Evolutionary conservation across 1,140 invertebrate species (phyloP), one percentile per base, ranked within the genome.

Genomic region (Zaprionus gabonicus): DNA sequence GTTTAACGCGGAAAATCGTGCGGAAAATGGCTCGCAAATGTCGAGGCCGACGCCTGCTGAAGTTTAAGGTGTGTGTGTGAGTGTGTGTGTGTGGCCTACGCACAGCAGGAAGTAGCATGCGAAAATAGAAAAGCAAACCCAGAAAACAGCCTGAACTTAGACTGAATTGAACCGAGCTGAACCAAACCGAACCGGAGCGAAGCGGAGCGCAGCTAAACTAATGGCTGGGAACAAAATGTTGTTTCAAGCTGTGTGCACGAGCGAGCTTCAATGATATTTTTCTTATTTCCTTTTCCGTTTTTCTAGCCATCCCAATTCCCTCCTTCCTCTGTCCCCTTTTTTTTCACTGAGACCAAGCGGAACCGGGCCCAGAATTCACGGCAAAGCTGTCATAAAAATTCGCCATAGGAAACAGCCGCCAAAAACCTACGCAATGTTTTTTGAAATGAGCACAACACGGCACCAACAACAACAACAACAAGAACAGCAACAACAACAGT

Each of bases 201-300:
- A 85, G 73, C 57, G 57, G 27, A 31, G 55, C 46, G 62, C 60
- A 83, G 70, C 77, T 82, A 74, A 87, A 88, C 84, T 87, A 87
- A 87, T 87, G 84, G 84, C 59, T 68, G 66, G 80, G 81, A 87
- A 87, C 75, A 64, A 88, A 87, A 84, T 84, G 84, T 88, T 87
- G 84, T 87, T 88, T 87, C 84, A 87, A 88, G 84, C 84, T 87
- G 84, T 87, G 84, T 87, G 84, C 84, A 87, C 84, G 84, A 87
- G 84, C 85, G 78, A 76, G 71, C 76, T 86, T 85, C 73, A 86
- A 82, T 83, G 82, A 81, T 86, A 88, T 87, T 88, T 87, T 70
- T 56, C 62, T 51, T 77, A 60, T 80, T 70, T 84, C 76, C 10
- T 28, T 58, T 20, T 15, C 31, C 38, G 53, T 60, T 57, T 79